Conservation (phyloP, 2,888 invertebrate species). For the Parelbella ahira region DNA sequence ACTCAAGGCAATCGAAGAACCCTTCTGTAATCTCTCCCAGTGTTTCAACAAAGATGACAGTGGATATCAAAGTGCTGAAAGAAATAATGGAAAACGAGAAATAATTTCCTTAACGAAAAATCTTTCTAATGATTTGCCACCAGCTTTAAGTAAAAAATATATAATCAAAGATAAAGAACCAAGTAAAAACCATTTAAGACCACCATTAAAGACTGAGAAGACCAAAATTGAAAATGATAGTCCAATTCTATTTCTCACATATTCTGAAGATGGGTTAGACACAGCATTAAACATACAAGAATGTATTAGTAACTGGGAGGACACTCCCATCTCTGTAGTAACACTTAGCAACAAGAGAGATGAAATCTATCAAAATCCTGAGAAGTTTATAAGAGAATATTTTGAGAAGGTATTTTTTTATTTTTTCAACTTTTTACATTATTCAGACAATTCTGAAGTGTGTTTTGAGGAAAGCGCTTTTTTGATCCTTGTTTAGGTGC, state of each 20-base stretch:
- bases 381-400: constrained; percentile 78
- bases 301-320: constrained; percentile 66
- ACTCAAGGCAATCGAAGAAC: constrained; percentile 68
- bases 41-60: constrained; percentile 66
- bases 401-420: constrained; percentile 73
- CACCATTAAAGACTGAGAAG: constrained; percentile 37
- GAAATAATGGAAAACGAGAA: constrained; percentile 51
- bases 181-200: constrained; percentile 43
- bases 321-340: constrained; percentile 56
- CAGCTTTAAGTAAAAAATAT: constrained; percentile 58
- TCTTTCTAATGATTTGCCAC: constrained; percentile 59
- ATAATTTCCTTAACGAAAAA: constrained; percentile 59
- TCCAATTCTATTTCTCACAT: constrained; percentile 74
- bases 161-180: constrained; percentile 45
- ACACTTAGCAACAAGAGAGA: constrained; percentile 72
- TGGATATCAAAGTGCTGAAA: constrained; percentile 64
- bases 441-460: no score
- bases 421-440: no score
- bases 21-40: constrained; percentile 55
- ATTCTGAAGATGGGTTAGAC: constrained; percentile 72
- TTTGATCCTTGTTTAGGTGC: no score
- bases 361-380: constrained; percentile 75
- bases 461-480: no score
- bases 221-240: constrained; percentile 45
- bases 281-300: constrained; percentile 70